Percentiles rank a stretch among this genome's conserved stretches.
Evolutionary conservation across 2,888 invertebrate genomes (phyloP).

Genomic region (Sarcophaga carnaria): DNA sequence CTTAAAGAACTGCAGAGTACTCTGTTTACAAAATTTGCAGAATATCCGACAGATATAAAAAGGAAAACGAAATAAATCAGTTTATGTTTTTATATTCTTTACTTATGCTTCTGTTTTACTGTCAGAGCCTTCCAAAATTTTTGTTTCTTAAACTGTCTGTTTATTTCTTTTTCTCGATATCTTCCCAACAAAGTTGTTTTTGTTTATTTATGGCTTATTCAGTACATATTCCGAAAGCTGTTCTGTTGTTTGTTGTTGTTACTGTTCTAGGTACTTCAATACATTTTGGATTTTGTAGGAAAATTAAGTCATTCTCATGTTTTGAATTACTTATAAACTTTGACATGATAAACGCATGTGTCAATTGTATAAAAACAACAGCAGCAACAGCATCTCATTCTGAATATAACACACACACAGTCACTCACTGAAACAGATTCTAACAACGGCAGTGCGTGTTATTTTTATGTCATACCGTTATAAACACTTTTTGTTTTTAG

Average conservation of each 20-base stretch:
- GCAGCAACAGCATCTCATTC: neutral
- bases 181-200: neutral
- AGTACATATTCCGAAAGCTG: too few relatives aligned
- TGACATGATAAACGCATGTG: slow-evolving; percentile 59
- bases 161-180: slow-evolving; percentile 9
- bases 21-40: neutral
- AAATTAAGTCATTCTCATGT: slow-evolving; percentile 66
- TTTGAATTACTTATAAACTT: slow-evolving; percentile 60
- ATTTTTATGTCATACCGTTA: slow-evolving; percentile 3
- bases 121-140: slow-evolving; percentile 21
- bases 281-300: slow-evolving; percentile 3
- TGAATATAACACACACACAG: neutral
- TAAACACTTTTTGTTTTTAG: slow-evolving; percentile 25
- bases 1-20: slow-evolving; percentile 1
- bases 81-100: slow-evolving; percentile 1
- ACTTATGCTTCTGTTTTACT: slow-evolving; percentile 5
- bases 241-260: neutral
- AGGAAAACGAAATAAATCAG: neutral
- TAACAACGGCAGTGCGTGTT: slow-evolving; percentile 45
- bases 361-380: slow-evolving; percentile 44
- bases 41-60: neutral
- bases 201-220: slow-evolving; percentile 13
- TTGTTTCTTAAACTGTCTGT: slow-evolving; percentile 1
- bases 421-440: neutral
- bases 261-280: neutral